Evolutionary conservation across 2,888 invertebrate species (phyloP).

Genomic region (Athalia cordata): DNA sequence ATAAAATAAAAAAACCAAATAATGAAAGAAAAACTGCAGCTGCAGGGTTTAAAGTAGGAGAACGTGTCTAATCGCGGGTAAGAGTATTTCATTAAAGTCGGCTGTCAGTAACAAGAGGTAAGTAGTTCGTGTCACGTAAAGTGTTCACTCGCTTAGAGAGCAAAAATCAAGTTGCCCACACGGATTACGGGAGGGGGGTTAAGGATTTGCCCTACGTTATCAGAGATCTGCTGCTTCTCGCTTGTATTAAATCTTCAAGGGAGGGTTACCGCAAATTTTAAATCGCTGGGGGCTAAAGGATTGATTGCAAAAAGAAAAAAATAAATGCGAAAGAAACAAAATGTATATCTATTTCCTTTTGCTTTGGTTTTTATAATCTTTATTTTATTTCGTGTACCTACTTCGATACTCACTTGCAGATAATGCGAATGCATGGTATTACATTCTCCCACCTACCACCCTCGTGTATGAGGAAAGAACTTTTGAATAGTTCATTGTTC

Average conservation of each 20-base stretch:
- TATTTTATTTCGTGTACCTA: neutral
- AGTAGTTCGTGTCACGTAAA: constrained; percentile 38
- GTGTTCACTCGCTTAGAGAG: constrained; percentile 27
- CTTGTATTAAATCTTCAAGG: too few species aligned
- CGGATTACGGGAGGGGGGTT: too few species aligned
- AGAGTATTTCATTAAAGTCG: constrained; percentile 25
- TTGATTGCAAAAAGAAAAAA: too few species aligned
- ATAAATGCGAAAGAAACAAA: too few species aligned
- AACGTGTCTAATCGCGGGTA: constrained; percentile 32
- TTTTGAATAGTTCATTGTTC: constrained; percentile 25
- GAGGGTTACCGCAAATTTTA: too few species aligned
- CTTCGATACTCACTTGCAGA: neutral
- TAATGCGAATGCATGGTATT: neutral
- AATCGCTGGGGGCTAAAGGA: too few species aligned
- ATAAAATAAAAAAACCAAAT: neutral
- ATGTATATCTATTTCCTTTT: too few species aligned
- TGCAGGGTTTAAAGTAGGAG: constrained; percentile 7
- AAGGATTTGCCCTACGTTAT: too few species aligned
- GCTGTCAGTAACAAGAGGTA: constrained; percentile 18
- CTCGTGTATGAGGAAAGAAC: neutral
- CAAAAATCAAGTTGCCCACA: neutral
- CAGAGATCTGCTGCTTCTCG: too few species aligned
- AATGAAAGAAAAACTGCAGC: constrained; percentile 6
- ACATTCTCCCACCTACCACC: neutral
- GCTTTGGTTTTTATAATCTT: too few species aligned